A percentile compares a stretch with the other conserved stretches of the same genome.
These are phyloP conservation scores for Oncorhynchus kisutch DNA, from an alignment of 2,113 vertebrate genomes.

Conservation along the genomic window DNA sequence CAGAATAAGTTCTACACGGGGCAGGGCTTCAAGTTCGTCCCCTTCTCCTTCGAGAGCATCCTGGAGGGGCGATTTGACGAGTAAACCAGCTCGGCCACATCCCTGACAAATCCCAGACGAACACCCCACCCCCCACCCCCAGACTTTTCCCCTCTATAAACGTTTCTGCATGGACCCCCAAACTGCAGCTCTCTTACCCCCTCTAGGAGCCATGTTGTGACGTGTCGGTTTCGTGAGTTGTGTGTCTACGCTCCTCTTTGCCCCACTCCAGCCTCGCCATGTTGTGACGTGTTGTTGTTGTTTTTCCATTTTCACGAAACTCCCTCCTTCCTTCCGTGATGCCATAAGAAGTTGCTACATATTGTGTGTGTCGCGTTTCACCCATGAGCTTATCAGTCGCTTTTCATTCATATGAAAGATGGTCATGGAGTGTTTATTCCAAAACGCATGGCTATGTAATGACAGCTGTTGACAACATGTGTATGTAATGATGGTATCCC, in stretches of 20 bases:
- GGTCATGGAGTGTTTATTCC: too few relatives aligned
- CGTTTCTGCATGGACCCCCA: constrained; percentile 45
- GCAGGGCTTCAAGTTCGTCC: constrained; percentile 92
- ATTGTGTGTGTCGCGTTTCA: background rate
- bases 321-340: background rate
- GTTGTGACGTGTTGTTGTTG: constrained; percentile 9
- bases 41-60: constrained; percentile 95
- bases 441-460: too few relatives aligned
- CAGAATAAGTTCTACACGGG: constrained; percentile 98
- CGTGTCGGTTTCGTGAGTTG: constrained; percentile 25
- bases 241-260: constrained; percentile 7
- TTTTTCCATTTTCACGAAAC: background rate
- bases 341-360: background rate
- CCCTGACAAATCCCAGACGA: background rate
- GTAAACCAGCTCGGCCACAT: constrained; percentile 46
- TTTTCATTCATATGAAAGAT: too few relatives aligned
- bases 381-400: too few relatives aligned
- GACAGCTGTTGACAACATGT: too few relatives aligned
- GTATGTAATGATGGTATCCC: too few relatives aligned
- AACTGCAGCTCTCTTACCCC: constrained; percentile 29
- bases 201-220: constrained; percentile 52
- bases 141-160: constrained; percentile 10
- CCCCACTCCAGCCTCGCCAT: background rate
- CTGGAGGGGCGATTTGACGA: constrained; percentile 91
- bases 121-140: background rate